Conservation (phyloP, 2,113 vertebrate species). For the Cyprinus carpio region DNA sequence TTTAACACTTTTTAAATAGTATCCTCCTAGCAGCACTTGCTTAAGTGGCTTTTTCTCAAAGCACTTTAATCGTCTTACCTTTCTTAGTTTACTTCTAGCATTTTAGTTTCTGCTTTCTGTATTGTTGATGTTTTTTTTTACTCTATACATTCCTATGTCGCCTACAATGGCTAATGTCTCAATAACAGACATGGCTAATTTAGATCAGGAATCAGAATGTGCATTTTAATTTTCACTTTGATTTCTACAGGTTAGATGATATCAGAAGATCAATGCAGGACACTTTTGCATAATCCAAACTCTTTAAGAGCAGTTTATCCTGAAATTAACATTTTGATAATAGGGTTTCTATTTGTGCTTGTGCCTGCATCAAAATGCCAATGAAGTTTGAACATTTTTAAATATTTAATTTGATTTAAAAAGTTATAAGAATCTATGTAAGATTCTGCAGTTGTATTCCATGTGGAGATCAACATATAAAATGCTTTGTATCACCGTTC, state of each 20-base stretch:
- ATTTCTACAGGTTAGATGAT: not conserved
- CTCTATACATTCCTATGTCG: too few species aligned
- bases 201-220: not conserved
- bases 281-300: slow-evolving; percentile 20
- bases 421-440: not conserved
- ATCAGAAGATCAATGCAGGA: slow-evolving; percentile 12
- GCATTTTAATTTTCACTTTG: not conserved
- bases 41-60: not conserved
- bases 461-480: not conserved
- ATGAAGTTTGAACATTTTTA: not conserved
- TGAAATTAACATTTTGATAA: not conserved
- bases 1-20: slow-evolving; percentile 11
- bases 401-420: not conserved
- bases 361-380: not conserved
- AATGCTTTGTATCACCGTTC: not conserved
- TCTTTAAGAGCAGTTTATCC: not conserved
- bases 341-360: not conserved
- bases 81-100: not conserved
- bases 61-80: not conserved
- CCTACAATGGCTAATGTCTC: too few species aligned
- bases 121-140: not conserved
- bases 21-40: not conserved
- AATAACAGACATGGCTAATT: too few species aligned
- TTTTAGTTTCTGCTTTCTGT: not conserved
- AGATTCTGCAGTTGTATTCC: not conserved